Evolutionary conservation across 2,113 vertebrate species (phyloP).

Genomic region (Lagenorhynchus albirostris): DNA sequence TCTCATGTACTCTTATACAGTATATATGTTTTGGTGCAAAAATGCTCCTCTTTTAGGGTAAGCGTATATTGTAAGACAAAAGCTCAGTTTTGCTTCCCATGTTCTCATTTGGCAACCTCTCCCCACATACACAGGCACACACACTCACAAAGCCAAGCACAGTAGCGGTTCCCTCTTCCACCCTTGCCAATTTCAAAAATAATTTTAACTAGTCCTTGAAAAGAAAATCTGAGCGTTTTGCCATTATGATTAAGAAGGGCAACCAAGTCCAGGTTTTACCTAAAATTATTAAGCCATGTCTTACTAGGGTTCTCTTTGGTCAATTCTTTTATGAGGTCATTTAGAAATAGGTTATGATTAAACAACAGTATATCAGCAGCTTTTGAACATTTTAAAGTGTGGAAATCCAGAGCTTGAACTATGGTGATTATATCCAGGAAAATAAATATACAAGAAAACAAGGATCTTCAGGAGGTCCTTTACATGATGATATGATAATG

Average conservation of each 20-base stretch:
- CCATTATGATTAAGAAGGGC: neutral
- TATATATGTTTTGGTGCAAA: neutral
- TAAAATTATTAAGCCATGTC: neutral
- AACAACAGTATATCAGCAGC: neutral
- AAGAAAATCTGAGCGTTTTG: neutral
- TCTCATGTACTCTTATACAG: neutral
- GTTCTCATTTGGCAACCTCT: neutral
- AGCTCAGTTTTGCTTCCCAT: neutral
- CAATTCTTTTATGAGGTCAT: neutral
- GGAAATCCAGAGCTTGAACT: neutral
- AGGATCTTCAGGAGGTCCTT: neutral
- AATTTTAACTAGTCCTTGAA: neutral
- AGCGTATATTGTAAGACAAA: neutral
- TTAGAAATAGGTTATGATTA: neutral
- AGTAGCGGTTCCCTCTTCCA: neutral
- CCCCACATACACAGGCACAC: no score
- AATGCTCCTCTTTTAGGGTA: neutral
- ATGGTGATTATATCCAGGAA: neutral
- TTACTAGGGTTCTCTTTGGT: neutral
- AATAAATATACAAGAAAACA: neutral
- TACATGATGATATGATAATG: neutral
- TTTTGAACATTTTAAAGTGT: neutral
- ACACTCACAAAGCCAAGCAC: neutral
- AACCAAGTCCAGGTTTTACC: neutral
- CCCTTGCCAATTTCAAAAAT: neutral